phyloP scores from a whole-genome alignment of 2,797 vertebrate genomes.

The Thamnophis elegans region DNA sequence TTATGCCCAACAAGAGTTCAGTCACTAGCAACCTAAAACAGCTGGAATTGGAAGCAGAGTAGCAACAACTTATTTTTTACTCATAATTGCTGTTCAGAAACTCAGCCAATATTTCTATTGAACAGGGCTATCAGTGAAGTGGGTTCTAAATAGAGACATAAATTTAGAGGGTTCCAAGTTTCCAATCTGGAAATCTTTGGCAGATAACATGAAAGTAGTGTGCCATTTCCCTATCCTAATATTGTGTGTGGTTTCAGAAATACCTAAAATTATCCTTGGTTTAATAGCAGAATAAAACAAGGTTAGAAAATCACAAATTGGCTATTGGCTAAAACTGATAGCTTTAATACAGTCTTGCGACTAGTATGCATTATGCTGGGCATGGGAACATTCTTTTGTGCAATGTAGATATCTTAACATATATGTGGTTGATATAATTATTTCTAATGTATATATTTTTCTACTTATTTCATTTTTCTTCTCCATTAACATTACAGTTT shows the following conservation, averaged over 20 bases:
- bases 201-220: background rate
- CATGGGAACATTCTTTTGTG: background rate
- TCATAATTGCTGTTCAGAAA: background rate
- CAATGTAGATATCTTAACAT: background rate
- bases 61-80: background rate
- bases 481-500: background rate
- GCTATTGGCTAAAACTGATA: background rate
- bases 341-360: background rate
- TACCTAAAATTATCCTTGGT: background rate
- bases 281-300: background rate
- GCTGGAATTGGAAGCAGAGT: background rate
- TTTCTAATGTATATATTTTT: background rate
- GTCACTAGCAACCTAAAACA: background rate
- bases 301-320: background rate
- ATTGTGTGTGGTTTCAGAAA: background rate
- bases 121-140: background rate
- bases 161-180: background rate
- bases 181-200: background rate
- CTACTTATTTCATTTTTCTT: background rate
- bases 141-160: background rate
- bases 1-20: background rate
- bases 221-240: background rate
- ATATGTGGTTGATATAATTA: background rate
- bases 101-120: background rate
- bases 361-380: background rate